Evolutionary conservation across 2,113 vertebrate species (phyloP), one percentile per base, ranked within the genome.

Genomic region (Monopterus albus): DNA sequence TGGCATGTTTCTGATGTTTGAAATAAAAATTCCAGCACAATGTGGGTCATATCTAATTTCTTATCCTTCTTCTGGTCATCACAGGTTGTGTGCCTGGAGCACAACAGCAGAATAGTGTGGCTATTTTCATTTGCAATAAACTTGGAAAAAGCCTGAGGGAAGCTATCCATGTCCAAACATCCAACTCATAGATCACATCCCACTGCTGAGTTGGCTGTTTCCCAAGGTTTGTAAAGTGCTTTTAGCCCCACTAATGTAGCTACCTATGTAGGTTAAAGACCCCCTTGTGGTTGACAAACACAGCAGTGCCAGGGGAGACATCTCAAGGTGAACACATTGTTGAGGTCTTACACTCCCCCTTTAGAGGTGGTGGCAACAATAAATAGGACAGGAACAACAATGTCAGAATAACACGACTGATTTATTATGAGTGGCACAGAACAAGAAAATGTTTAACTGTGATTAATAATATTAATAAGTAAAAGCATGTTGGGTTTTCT

Each of bases 211-310:
- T 89, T 89, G 91, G 91, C 89, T 73, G 66, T 87, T 82, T 47
- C 87, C 88, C 88, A 88, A 85, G 60, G 72, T 79, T 72, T 72
- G 59, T 72, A 73, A 70, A 58, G 25, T 61, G 81, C 84, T 79
- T 82, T 91, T 89, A 90, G 84, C 86, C 83, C 76, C 38, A 10
- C 88, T 91, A 88, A 90, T 91, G 91, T 88, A 81, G 68, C 88
- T 92, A 90, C 84, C 91, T 79, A 91, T 92, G 91, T 91, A 92
- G 91, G 91, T 92, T 92, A 92, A 92, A 89, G 89, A 91, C 87
- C 89, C 88, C 87, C 89, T 83, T n/a, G 83, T 79, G 88, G 86
- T 83, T 33, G 29, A 89, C 84, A 86, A 86, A 88, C 64, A 85
- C 83, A 40, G 62, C 51, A 28, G 81, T 75, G 86, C 76, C 86